Evolutionary conservation across 2,113 vertebrate genomes (phyloP), one percentile per base, ranked within the genome.

Genomic region (Tragelaphus strepsiceros): DNA sequence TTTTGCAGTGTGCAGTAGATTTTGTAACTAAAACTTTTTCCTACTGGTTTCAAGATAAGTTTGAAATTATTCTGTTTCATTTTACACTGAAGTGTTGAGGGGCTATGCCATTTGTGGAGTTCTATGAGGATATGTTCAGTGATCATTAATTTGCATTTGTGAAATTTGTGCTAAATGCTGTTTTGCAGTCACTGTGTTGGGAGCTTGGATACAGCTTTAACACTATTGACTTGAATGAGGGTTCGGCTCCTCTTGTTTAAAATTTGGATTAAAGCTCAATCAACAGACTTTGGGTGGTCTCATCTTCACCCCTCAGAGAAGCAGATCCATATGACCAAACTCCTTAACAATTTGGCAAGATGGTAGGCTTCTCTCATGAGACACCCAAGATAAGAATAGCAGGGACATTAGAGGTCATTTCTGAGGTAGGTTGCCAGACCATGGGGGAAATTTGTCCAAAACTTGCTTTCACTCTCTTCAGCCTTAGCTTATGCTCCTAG

Each of bases 281-380:
- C 87, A 98, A 96, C 96, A 98, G 90, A 97, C 64, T 56, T 91
- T 98, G 97, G 97, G 97, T 98, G 98, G 98, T 98, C 97, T 97
- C 88, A 95, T 89, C 93, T 59, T 97, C 35, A 91, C 61, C 84
- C 92, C 53, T 91, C 58, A 90, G 92, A 97, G 89, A 96, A 93
- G 22, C 77, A 97, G 77, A 92, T 94, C 81, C 96, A 81, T 84
- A 84, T 98, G 92, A 96, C 91, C 96, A 92, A 95, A 97, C 62
- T 92, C 39, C 93, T 96, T 98, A 59, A 88, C 49, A 91, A 71
- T 94, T 98, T 98, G 97, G 96, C 88, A 94, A 62, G 82, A 43
- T 11, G 10, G 87, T 62, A 39, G 19, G 78, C 58, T 35, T 11
- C 61, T 90, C 77, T 94, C 64, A 71, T 53, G 96, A 97, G 97